A percentile compares a stretch with the other conserved stretches of the same genome.
phyloP scores from a whole-genome alignment of 2,888 invertebrate genomes.

The Drosophila nr. perissopoda region DNA sequence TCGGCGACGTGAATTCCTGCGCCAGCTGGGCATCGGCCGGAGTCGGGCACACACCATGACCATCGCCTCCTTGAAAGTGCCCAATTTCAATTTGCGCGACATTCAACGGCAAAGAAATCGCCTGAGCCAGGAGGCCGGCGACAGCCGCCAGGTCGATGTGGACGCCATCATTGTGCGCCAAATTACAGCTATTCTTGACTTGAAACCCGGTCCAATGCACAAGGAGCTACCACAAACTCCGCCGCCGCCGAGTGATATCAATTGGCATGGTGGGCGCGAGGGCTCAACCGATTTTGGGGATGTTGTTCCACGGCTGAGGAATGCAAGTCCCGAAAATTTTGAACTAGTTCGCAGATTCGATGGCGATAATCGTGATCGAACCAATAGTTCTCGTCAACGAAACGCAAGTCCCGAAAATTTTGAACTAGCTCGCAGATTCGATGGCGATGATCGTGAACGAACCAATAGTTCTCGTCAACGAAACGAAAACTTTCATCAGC shows the following conservation, averaged over 20 bases:
- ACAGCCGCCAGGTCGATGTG: conserved; percentile 29
- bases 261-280: conserved; percentile 43
- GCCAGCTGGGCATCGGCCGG: conserved; percentile 45
- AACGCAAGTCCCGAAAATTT: conserved; percentile 1
- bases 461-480: neutral
- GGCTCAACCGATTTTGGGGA: neutral
- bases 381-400: neutral
- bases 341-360: conserved; percentile 1
- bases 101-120: conserved; percentile 37
- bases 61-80: conserved; percentile 23
- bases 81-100: conserved; percentile 46
- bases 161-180: conserved; percentile 34
- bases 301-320: conserved; percentile 4
- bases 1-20: conserved; percentile 48
- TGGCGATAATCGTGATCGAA: neutral
- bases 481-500: neutral
- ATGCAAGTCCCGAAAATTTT: neutral
- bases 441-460: neutral
- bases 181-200: conserved; percentile 32
- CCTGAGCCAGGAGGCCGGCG: conserved; percentile 44
- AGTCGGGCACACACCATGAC: conserved; percentile 45
- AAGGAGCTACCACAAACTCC: conserved; percentile 36
- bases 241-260: conserved; percentile 55
- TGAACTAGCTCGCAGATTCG: neutral
- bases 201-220: neutral